Percentiles rank a stretch among this genome's conserved stretches.
These are phyloP conservation scores for Cromileptes altivelis DNA, from an alignment of 2,113 vertebrate species.

Conservation along the genomic window DNA sequence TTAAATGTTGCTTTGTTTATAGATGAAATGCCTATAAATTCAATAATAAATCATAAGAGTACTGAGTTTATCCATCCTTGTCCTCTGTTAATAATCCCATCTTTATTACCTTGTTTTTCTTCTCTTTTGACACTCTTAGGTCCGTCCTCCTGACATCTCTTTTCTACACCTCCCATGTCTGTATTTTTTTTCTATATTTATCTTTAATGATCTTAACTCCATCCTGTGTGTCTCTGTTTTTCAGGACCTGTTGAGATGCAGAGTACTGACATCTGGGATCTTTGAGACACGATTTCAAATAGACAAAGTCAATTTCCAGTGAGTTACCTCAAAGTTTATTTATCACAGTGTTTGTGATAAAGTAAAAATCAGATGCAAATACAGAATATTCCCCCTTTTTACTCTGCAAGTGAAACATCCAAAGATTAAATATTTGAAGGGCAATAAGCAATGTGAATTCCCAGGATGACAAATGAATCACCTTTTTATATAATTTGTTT, in stretches of 20 bases:
- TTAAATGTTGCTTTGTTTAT: background rate
- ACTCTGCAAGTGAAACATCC: background rate
- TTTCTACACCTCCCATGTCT: background rate
- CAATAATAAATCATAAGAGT: background rate
- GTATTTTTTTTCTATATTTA: background rate
- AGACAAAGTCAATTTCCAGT: constrained; percentile 90
- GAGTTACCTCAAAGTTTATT: constrained; percentile 53
- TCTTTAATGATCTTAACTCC: constrained; percentile 30
- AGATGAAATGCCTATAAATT: background rate
- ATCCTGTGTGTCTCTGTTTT: constrained; percentile 7
- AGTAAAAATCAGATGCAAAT: background rate
- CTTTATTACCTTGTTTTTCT: background rate
- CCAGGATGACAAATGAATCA: too few species aligned
- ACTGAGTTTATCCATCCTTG: background rate
- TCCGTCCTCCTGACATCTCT: background rate
- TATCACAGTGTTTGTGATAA: background rate
- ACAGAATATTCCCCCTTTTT: too few species aligned
- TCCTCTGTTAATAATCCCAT: background rate
- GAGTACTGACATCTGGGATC: constrained; percentile 98
- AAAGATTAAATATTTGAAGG: background rate
- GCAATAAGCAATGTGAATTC: background rate
- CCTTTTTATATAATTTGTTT: background rate
- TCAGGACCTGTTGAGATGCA: constrained; percentile 97
- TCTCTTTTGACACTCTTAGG: background rate
- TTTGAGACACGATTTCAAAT: constrained; percentile 99